Percentiles rank a stretch among this genome's conserved stretches.
Conservation (phyloP, 2,797 vertebrate genomes). For the Acanthurus tractus region DNA sequence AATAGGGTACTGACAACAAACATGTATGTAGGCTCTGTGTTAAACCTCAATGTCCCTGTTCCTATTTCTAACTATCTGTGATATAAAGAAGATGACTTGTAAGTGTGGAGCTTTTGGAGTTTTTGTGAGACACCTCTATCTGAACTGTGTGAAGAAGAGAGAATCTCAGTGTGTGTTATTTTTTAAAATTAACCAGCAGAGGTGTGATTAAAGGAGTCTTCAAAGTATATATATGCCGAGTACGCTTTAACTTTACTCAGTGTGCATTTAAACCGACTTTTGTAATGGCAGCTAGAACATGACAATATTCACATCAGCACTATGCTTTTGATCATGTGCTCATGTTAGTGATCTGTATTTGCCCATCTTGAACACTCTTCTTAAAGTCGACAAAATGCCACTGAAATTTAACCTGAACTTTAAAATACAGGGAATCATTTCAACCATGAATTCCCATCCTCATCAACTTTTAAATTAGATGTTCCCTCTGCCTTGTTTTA, state of each 20-base stretch:
- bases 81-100: too few species aligned
- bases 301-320: neutral
- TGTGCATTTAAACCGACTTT: constrained; percentile 15
- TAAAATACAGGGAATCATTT: constrained; percentile 47
- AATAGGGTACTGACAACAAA: too few species aligned
- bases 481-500: constrained; percentile 46
- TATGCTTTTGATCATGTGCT: neutral
- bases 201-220: neutral
- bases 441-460: constrained; percentile 55
- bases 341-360: neutral
- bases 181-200: neutral
- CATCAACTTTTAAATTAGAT: constrained; percentile 73
- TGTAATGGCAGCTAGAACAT: neutral
- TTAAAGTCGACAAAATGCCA: constrained; percentile 12
- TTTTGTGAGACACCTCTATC: too few species aligned
- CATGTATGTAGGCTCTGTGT: too few species aligned
- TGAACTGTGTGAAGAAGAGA: neutral
- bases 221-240: neutral
- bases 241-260: neutral
- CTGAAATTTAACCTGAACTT: constrained; percentile 51
- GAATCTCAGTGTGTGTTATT: neutral
- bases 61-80: too few species aligned
- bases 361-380: neutral
- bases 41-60: too few species aligned
- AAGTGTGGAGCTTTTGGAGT: too few species aligned